These are phyloP conservation scores for Hestina assimilis DNA, from an alignment of 1,140 invertebrate species.

Conservation along the genomic window DNA sequence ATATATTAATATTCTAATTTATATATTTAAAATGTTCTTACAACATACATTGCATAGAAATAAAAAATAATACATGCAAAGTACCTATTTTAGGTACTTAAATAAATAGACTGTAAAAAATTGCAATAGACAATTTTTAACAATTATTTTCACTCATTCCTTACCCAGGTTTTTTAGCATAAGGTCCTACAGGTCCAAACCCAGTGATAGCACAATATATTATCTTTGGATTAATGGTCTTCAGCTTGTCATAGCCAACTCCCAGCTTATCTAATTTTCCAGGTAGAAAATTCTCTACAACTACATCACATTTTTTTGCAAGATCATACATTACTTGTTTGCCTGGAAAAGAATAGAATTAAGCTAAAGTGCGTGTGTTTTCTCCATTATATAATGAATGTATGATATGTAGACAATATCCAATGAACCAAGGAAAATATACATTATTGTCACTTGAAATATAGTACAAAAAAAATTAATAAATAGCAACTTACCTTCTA, in stretches of 20 bases:
- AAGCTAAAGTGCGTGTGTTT: neutral
- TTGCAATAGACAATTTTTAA: too few relatives aligned
- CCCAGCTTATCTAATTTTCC: conserved; percentile 89
- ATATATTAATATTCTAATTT: too few relatives aligned
- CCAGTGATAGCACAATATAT: conserved; percentile 98
- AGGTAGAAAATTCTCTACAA: conserved; percentile 97
- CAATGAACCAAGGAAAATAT: too few relatives aligned
- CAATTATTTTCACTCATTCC: too few relatives aligned
- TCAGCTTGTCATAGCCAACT: conserved; percentile 89
- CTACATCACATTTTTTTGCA: conserved; percentile 88
- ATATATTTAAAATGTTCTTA: too few relatives aligned
- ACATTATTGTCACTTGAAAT: too few relatives aligned
- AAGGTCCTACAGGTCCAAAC: conserved; percentile 93
- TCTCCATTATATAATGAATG: too few relatives aligned
- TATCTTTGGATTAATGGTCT: conserved; percentile 85
- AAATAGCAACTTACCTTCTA: conserved; percentile 62
- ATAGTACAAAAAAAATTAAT: conserved; percentile 9
- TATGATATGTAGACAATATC: too few relatives aligned
- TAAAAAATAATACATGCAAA: too few relatives aligned
- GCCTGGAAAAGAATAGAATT: conserved; percentile 75
- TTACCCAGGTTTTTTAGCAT: conserved; percentile 87
- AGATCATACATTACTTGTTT: conserved; percentile 86
- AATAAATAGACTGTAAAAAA: too few relatives aligned
- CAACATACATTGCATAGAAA: too few relatives aligned
- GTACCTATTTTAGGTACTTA: too few relatives aligned